These are phyloP conservation scores for Scomber scombrus DNA, from an alignment of 2,113 vertebrate species.

Conservation along the genomic window DNA sequence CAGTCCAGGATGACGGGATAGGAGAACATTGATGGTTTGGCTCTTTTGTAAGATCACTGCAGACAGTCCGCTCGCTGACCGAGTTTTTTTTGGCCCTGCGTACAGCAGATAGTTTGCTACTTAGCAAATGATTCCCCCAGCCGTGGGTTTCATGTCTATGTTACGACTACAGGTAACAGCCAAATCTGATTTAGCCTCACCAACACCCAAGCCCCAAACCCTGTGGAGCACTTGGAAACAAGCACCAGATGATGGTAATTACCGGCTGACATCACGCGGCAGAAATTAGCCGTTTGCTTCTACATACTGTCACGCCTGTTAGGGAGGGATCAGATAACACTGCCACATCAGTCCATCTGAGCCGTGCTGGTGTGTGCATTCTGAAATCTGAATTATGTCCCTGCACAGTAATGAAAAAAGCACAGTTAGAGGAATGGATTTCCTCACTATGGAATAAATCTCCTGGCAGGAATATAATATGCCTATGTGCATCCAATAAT, in stretches of 20 bases:
- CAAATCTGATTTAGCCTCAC: constrained; percentile 55
- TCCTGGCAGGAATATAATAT: constrained; percentile 81
- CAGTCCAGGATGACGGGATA: constrained; percentile 50
- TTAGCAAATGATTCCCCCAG: constrained; percentile 77
- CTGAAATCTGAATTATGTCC: constrained; percentile 76
- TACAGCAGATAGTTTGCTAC: constrained; percentile 70
- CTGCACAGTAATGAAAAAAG: constrained; percentile 78
- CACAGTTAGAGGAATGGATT: constrained; percentile 77
- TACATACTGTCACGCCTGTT: constrained; percentile 59
- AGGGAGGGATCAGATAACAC: constrained; percentile 67
- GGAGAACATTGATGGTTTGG: constrained; percentile 33
- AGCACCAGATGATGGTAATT: constrained; percentile 69
- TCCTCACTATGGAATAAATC: constrained; percentile 78
- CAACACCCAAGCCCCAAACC: constrained; percentile 38
- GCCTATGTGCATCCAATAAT: constrained; percentile 81
- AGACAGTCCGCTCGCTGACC: constrained; percentile 66
- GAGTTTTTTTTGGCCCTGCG: constrained; percentile 75
- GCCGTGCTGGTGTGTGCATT: constrained; percentile 48
- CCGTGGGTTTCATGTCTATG: constrained; percentile 16
- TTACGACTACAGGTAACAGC: constrained; percentile 61
- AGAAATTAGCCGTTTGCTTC: constrained; percentile 69
- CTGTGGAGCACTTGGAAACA: constrained; percentile 55
- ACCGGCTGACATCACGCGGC: constrained; percentile 60
- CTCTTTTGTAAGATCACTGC: constrained; percentile 65
- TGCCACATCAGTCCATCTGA: constrained; percentile 58